Conservation (phyloP, 2,797 vertebrate species). For the Gymnoscopelus braueri region DNA sequence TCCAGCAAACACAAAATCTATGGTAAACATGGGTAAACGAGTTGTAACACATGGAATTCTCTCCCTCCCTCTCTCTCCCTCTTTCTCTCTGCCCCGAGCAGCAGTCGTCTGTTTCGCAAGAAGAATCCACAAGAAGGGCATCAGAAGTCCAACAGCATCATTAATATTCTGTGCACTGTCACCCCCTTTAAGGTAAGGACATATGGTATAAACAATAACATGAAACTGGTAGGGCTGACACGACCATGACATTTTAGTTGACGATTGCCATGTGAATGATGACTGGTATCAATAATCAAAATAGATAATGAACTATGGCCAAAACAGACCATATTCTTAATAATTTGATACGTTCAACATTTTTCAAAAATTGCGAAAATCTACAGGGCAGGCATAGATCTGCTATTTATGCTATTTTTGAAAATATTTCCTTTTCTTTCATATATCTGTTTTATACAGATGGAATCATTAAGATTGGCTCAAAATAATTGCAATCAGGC, state of each 20-base stretch:
- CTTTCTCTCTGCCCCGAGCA: conserved; percentile 44
- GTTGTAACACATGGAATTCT: conserved; percentile 35
- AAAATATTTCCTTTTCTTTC: neutral
- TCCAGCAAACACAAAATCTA: conserved; percentile 17
- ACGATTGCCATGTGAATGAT: neutral
- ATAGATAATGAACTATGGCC: too few species aligned
- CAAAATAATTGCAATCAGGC: too few species aligned
- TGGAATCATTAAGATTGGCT: too few species aligned
- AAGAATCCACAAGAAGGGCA: conserved; percentile 85
- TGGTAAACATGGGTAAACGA: conserved; percentile 37
- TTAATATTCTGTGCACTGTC: conserved; percentile 85
- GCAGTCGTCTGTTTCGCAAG: conserved; percentile 85
- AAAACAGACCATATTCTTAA: too few species aligned
- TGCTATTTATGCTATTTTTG: neutral
- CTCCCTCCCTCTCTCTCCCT: conserved; percentile 18
- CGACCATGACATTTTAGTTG: neutral
- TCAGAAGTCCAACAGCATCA: conserved; percentile 88
- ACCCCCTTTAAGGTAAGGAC: conserved; percentile 81
- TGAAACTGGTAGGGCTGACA: neutral
- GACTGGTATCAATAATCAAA: too few species aligned
- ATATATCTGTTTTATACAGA: too few species aligned
- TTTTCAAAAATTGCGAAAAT: too few species aligned
- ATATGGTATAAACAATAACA: neutral
- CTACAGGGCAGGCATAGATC: too few species aligned
- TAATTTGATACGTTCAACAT: too few species aligned